Base-by-base conservation (phyloP, 2,888 invertebrate species). In the Crepidodera aurea region DNA sequence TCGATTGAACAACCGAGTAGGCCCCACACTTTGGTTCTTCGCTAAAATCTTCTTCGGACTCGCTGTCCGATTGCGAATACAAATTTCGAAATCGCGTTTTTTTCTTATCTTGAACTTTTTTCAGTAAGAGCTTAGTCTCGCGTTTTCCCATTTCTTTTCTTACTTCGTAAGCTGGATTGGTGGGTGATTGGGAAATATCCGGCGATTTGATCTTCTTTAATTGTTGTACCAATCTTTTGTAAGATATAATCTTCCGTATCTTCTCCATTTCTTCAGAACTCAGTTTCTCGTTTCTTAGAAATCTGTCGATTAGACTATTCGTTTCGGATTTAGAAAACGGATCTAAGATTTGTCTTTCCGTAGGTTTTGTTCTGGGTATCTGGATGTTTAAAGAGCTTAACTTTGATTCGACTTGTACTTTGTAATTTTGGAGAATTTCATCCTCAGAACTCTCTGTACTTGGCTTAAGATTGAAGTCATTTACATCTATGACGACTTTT, bases 351-450 rank as follows among this genome's bases (percentile, higher is more conserved):
- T 64, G 48, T 56, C 69, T 66, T n/a, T 63, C 65, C 34, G 62
- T 15, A 1, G 64, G 42, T 61, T 72, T 70, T 27, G 63, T 18
- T 58, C 69, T 71, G 3, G 76, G 76, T 42, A 78, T 77, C 61
- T 75, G 69, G 10, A 78, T 69, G 50, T 73, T 75, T n/a, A 78
- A 64, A 4, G 73, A 72, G 62, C 71, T 76, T 34, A 78, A 63
- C 56, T 78, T 75, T 1, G 71, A 73, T 58, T 78, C 75, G 5
- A 78, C 74, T 64, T 72, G 73, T 15, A 75, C 74, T 64, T 75
- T 76, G 67, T 76, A 76, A 46, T 68, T 70, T 59, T 75, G 73
- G 25, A 77, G 60, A 7, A 66, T 70, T 51, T 71, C 72, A 60
- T 75, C 74, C 15, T 66, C 65, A 5, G 59, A 51, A 27, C 7